phyloP scores from a whole-genome alignment of 2,888 invertebrate species.

The Sphaerophoria taeniata region DNA sequence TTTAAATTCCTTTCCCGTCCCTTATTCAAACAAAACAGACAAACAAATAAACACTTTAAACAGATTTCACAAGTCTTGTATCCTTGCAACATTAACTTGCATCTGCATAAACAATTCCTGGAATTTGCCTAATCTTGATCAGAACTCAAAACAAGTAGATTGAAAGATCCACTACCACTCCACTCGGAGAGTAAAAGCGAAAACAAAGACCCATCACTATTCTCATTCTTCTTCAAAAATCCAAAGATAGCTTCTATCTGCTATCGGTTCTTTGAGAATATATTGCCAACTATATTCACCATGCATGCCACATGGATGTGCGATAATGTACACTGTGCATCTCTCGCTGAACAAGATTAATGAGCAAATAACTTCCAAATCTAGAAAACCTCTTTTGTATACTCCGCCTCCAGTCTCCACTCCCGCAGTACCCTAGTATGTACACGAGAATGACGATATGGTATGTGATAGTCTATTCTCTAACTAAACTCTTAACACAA shows the following conservation, averaged over 20 bases:
- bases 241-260: not conserved
- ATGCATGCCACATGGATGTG: slow-evolving; percentile 14
- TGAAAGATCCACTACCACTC: not conserved
- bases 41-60: slow-evolving; percentile 57
- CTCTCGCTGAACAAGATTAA: slow-evolving; percentile 71
- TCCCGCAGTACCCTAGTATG: not conserved
- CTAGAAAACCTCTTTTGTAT: slow-evolving; percentile 35
- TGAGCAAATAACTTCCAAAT: slow-evolving; percentile 72
- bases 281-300: not conserved
- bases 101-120: slow-evolving; percentile 63
- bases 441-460: not conserved
- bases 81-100: slow-evolving; percentile 57
- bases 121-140: slow-evolving; percentile 70
- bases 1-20: slow-evolving; percentile 7
- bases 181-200: slow-evolving; percentile 14
- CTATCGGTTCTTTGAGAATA: not conserved
- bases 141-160: slow-evolving; percentile 41
- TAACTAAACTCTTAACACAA: not conserved
- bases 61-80: slow-evolving; percentile 39
- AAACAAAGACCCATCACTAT: slow-evolving; percentile 35
- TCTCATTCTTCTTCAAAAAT: not conserved
- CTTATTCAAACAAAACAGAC: not conserved
- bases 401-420: not conserved
- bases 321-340: slow-evolving; percentile 53
- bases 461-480: slow-evolving; percentile 13